Evolutionary conservation across 2,797 vertebrate species (phyloP), one percentile per base, ranked within the genome.

Genomic region (Distichodus sexfasciatus): DNA sequence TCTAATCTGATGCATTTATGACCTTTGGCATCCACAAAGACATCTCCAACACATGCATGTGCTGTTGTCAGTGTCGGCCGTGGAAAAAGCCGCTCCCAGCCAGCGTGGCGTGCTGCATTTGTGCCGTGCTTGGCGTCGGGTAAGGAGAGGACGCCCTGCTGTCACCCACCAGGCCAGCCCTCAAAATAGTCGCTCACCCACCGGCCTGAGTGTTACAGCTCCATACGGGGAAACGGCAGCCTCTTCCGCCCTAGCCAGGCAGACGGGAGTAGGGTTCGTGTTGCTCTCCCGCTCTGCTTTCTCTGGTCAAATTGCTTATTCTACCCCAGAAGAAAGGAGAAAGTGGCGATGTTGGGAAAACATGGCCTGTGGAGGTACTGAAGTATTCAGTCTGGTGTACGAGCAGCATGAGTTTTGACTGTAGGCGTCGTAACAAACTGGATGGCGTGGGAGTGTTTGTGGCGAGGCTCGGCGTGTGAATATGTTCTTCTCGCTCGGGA

Each of bases 181-280:
- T 85, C 78, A 83, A 91, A 91, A 90, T 89, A 90, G 85, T 82
- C 19, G 36, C 74, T 85, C 78, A 73, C 88, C 87, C 76, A 86
- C 87, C 76, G 86, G 77, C 81, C 79, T 62, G 57, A 74, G 75
- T 78, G 77, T 79, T 82, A 79, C 78, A 80, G 57, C 76, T 85
- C 85, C 81, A 84, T 66, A 82, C 87, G 81, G 84, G 85, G 65
- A 80, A n/a, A 74, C 75, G 38, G 76, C 47, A 69, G 83, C 72
- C 75, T 82, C 83, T 83, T 87, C 86, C 83, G 75, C 84, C 33
- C 71, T 74, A 47, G 50, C 77, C 72, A 65, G 51, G 33, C 46
- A 31, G 50, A 54, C 51, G 50, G 70, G 57, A 53, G 41, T 23
- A 48, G 26, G 15, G 28, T 21, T 33, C 47, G 58, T 23, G 24